Evolutionary conservation across 2,113 vertebrate species (phyloP), one percentile per base, ranked within the genome.

Genomic region (Colaptes auratus): DNA sequence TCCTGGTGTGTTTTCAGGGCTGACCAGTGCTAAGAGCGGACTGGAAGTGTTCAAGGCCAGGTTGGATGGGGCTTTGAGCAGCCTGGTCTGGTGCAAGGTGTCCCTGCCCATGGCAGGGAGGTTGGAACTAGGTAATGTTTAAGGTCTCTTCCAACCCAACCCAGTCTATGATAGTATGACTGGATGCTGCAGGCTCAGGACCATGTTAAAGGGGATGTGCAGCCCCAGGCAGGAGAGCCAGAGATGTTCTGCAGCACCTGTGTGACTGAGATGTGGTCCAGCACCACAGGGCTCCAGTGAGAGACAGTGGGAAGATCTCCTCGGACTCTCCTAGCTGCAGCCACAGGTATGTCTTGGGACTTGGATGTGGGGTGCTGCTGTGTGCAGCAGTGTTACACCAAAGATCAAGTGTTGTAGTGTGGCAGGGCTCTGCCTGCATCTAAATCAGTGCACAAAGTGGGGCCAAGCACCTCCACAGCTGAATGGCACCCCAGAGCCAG

Each of bases 281-380:
- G 50, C 23, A 15, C 52, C 1, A 0, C 1, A 7, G 31, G n/a
- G 18, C 15, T 50, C 7, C 0, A 0, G 23, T 15, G 44, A 66
- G 56, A 88, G 56, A 17, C 2, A 23, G 3, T 56, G 61, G 15
- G 31, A n/a, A 53, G 21, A 24, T 36, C 53, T 70, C 61, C 30
- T 24, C 0, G 9, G 69, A 31, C 12, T 55, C 4, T 17, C n/a
- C 17, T 4, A 0, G 44, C 79, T 52, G 25, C 74, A 66, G 69
- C 28, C 17, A 2, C 59, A 25, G 85, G 81, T 91, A 58, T 0
- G 5, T 81, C 53, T 33, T 53, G 87, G 75, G 85, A 6, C 27
- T 7, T 1, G 7, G 39, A 9, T 75, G 46, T 0, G 33, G 31
- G 82, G 36, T 67, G 65, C 59, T 58, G 64, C 30, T 12, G 59